Base-by-base conservation (phyloP, 2,888 invertebrate genomes). In the Elmis aenea region DNA sequence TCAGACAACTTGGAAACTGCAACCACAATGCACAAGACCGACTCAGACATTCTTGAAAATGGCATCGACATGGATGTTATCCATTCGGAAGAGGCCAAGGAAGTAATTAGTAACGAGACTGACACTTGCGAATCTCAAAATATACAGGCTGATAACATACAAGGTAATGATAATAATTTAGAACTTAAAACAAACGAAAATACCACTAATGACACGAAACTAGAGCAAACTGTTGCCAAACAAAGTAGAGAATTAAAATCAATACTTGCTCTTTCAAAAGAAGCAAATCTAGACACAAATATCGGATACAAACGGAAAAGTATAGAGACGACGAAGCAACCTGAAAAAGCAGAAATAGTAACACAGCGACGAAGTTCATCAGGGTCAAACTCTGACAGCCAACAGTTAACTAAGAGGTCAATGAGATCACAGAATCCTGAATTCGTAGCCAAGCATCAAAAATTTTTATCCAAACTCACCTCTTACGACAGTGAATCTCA, bases 371-470 rank as follows among this genome's bases (percentile, higher is more conserved):
- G 72, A 24, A 58, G 56, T 29, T 31, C 37, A 6, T 24, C 13
- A 5, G 32, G 34, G n/a, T 38, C 35, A 2, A 39, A 29, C 18
- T 26, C 20, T 12, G 42, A 39, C 11, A 29, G 27, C 22, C 32
- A 30, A 8, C 49, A 34, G 29, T 38, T 4, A 13, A 38, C 26
- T 11, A 50, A 61, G 8, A 57, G 76, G 29, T 76, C 77, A 36
- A 75, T 79, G 72, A 68, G 79, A 33, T 77, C 77, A 4, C 77
- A 78, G 55, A 79, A 79, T 52, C 73, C 76, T 5, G 79, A 80
- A 26, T 79, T 79, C 68, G 74, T 74, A 0, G 70, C 70, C 45
- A 79, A 79, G 57, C 77, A 79, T 31, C 75, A 73, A 47, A 74
- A 72, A 47, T 80, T 79, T 52, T 59, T 79, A 6, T 74, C 73